Evolutionary conservation across 35 echinoderm and acorn worm species (phyloP).

Genomic region (Acanthaster planci): DNA sequence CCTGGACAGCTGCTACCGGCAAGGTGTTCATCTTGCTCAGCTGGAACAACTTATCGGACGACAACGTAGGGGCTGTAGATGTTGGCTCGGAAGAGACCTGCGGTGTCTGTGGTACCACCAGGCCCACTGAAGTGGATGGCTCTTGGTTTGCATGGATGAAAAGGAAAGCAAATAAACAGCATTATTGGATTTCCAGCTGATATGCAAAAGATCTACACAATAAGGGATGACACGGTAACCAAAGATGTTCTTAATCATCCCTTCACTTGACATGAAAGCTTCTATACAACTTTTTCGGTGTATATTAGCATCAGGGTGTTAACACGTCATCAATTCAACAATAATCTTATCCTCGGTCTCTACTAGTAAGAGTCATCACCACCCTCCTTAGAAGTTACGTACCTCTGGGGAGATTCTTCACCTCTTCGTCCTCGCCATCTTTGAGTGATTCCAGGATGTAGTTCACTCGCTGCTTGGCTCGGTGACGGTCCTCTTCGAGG

Average conservation of each 20-base stretch:
- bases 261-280: no score
- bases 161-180: not conserved
- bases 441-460: slow-evolving; percentile 40
- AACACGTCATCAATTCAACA: no score
- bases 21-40: slow-evolving; percentile 12
- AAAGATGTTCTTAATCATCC: not conserved
- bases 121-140: not conserved
- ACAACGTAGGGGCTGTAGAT: not conserved
- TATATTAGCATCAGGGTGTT: no score
- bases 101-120: not conserved
- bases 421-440: slow-evolving; percentile 12
- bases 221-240: not conserved
- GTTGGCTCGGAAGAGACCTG: not conserved
- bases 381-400: not conserved
- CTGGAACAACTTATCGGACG: not conserved
- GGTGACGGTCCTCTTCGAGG: slow-evolving; percentile 38
- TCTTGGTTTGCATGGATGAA: not conserved
- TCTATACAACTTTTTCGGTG: no score
- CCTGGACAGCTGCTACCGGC: not conserved
- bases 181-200: not conserved
- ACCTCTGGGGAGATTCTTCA: no score
- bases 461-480: slow-evolving; percentile 43
- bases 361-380: not conserved
- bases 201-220: not conserved
- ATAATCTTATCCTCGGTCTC: no score